A percentile compares a stretch with the other conserved stretches of the same genome.
Conservation (phyloP, 2,888 invertebrate species). For the Ariolimax columbianus region DNA sequence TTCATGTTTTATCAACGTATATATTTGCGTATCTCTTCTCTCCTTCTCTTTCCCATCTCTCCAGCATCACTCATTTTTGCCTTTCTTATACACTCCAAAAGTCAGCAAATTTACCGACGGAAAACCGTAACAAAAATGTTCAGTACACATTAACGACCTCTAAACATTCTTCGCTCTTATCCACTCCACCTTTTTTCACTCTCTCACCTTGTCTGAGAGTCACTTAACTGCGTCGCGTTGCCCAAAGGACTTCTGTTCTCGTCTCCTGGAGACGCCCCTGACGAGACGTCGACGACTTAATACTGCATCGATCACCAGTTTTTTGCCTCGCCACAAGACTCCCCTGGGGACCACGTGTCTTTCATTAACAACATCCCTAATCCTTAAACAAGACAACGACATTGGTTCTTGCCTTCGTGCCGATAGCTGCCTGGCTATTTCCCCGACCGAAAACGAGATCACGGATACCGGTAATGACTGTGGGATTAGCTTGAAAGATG, state of each 20-base stretch:
- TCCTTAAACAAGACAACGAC: background rate
- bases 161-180: background rate
- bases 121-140: no score
- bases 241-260: background rate
- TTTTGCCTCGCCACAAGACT: background rate
- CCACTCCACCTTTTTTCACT: background rate
- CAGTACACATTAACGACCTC: no score
- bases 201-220: background rate
- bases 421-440: background rate
- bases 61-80: no score
- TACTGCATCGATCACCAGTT: background rate
- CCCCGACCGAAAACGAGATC: background rate
- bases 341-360: background rate
- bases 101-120: no score
- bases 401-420: background rate
- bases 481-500: no score
- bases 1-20: no score
- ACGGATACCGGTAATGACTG: background rate
- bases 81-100: no score
- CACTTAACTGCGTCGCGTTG: background rate
- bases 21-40: no score
- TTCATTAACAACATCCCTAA: conserved; percentile 3
- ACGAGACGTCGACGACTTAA: background rate
- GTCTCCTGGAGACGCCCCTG: background rate
- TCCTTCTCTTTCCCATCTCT: no score